Base-by-base conservation (phyloP, 2,888 invertebrate species). In the Diachrysia chrysitis region DNA sequence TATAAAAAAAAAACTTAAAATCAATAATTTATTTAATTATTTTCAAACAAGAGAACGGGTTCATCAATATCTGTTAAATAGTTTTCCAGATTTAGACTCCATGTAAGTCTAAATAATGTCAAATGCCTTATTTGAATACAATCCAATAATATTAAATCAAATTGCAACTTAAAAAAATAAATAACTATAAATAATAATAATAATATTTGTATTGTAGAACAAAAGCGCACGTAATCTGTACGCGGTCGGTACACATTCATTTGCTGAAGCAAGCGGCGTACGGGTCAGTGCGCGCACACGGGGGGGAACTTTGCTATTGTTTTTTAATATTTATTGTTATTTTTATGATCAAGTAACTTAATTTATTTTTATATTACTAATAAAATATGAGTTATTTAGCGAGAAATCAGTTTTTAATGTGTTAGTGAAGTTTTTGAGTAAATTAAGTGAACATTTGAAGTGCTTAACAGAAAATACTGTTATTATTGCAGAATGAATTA, bases 241-340 rank as follows among this genome's bases (percentile, higher is more conserved):
- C 82, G n/a, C 17, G 4, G 64, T 60, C 70, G 59, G 79, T 81
- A 81, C 73, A 82, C 81, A 82, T 82, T 82, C 82, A 82, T 82
- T 82, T 81, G 82, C 77, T 71, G 82, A 82, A 82, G 82, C 82
- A 82, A 81, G 79, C 82, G 81, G 72, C 70, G 82, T 74, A 63
- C 82, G 81, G 82, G 82, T 82, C 82, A 82, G 82, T 66, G 73
- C 19, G 5, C 19, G 7, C 76, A 35, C 82, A 82, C 82, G 74
- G 76, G 76, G 66, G 0, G 73, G 78, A 56, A 64, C 42, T 7
- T 14, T 67, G 2, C 9, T 23, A 51, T 23, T 51, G 23, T 66
- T 63, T 69, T 66, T 69, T 51, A 21, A 54, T 60, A 37, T 58
- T 37, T 25, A 48, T 37, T 55, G 61, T 23, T 58, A 42, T 0